Evolutionary conservation across 2,888 invertebrate genomes (phyloP).

Genomic region (Drosophila histrio): DNA sequence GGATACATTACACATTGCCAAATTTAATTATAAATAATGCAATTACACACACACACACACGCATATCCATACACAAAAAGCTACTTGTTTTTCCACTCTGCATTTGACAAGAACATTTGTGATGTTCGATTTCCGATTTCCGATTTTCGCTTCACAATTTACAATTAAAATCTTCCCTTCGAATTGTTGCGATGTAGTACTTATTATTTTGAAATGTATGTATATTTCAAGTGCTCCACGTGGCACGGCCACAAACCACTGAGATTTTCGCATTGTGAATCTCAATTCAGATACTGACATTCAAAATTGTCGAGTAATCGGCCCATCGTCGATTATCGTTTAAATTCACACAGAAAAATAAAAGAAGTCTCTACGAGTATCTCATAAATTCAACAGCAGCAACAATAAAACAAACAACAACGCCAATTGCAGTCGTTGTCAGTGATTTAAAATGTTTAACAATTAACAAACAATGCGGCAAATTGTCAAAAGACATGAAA

Average conservation of each 20-base stretch:
- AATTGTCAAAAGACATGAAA: conserved; percentile 76
- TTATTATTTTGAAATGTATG: neutral
- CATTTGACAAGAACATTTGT: conserved; percentile 16
- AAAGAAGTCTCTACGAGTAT: conserved; percentile 3
- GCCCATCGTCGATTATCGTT: conserved; percentile 23
- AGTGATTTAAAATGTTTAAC: conserved; percentile 74
- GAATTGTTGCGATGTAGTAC: conserved; percentile 3
- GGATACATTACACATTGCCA: conserved; percentile 32
- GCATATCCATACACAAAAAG: neutral
- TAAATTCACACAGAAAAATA: neutral
- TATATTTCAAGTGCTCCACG: neutral
- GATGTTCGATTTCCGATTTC: conserved; percentile 4
- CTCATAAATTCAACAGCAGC: conserved; percentile 43
- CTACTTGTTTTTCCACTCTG: conserved; percentile 12
- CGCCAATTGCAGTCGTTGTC: conserved; percentile 47
- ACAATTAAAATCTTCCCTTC: conserved; percentile 36
- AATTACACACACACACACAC: conserved; percentile 18
- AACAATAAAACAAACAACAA: conserved; percentile 14
- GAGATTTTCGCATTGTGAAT: neutral
- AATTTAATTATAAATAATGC: conserved; percentile 59
- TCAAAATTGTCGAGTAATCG: conserved; percentile 14
- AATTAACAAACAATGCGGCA: conserved; percentile 75
- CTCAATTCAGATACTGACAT: conserved; percentile 10
- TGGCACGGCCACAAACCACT: neutral
- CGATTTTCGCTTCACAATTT: conserved; percentile 20